Percentiles rank a stretch among this genome's conserved stretches.
phyloP scores from a whole-genome alignment of 2,113 vertebrate species.

The Brienomyrus brachyistius region DNA sequence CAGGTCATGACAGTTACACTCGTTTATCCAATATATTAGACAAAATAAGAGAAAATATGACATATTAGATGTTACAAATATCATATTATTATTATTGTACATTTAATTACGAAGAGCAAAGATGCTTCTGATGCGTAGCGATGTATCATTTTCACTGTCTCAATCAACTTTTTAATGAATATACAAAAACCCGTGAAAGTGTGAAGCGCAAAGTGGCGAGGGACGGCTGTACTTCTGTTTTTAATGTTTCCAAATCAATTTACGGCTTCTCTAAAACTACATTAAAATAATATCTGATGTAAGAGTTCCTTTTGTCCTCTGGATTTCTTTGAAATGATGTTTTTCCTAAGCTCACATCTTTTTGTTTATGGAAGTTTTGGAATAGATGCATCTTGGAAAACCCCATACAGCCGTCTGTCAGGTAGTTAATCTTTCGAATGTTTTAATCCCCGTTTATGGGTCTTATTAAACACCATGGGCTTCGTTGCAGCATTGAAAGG shows the following conservation, averaged over 20 bases:
- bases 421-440: not conserved
- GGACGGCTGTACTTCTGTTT: not conserved
- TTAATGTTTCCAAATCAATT: not conserved
- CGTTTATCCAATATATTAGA: no score
- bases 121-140: no score
- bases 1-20: no score
- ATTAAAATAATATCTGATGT: not conserved
- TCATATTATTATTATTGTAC: no score
- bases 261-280: not conserved
- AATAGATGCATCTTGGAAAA: not conserved
- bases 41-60: no score
- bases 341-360: not conserved
- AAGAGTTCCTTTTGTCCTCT: not conserved
- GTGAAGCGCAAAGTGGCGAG: no score
- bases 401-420: not conserved
- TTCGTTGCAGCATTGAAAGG: constrained; percentile 20
- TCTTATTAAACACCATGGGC: constrained; percentile 17
- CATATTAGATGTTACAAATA: no score
- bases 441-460: not conserved
- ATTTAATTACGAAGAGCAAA: no score
- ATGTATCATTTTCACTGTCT: no score
- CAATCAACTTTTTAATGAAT: no score
- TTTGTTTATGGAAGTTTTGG: not conserved
- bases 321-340: not conserved
- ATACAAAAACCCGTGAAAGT: no score